phyloP scores from a whole-genome alignment of 1,140 invertebrate genomes.

The Atta cephalotes region DNA sequence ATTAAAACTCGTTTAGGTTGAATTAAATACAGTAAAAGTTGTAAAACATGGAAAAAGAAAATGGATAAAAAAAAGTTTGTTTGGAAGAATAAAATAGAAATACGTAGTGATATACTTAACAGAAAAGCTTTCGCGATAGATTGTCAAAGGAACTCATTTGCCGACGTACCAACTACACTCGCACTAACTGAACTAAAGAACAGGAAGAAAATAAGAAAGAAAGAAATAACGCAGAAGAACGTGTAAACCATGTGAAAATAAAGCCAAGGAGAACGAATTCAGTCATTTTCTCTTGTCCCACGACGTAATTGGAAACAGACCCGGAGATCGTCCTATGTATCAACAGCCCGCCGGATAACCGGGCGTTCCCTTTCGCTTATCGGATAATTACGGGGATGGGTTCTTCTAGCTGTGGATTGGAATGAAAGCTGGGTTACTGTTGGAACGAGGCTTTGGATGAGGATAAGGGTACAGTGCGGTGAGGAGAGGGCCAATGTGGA shows the following conservation, averaged over 20 bases:
- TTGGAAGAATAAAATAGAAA: neutral
- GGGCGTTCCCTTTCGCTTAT: constrained; percentile 76
- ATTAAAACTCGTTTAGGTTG: neutral
- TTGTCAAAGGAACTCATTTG: constrained; percentile 49
- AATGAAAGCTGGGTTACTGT: constrained; percentile 39
- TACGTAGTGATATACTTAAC: constrained; percentile 14
- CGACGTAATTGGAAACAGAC: constrained; percentile 77
- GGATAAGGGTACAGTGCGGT: constrained; percentile 36
- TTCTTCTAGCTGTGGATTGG: constrained; percentile 66
- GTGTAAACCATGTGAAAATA: constrained; percentile 52
- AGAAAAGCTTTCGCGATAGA: constrained; percentile 21
- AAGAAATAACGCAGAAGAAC: constrained; percentile 18
- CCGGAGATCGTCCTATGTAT: constrained; percentile 72
- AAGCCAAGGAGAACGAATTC: constrained; percentile 66
- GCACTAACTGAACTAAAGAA: constrained; percentile 34
- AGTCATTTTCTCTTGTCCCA: constrained; percentile 70
- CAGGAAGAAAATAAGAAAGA: constrained; percentile 4
- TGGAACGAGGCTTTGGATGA: constrained; percentile 37
- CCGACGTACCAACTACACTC: neutral
- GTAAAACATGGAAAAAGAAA: neutral
- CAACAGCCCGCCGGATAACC: constrained; percentile 71
- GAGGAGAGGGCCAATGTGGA: neutral
- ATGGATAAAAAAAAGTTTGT: constrained; percentile 2
- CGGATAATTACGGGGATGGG: constrained; percentile 80
- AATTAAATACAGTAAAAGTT: neutral